Evolutionary conservation across 2,113 vertebrate genomes (phyloP).

Genomic region (Pseudolaguvia tuberculata): DNA sequence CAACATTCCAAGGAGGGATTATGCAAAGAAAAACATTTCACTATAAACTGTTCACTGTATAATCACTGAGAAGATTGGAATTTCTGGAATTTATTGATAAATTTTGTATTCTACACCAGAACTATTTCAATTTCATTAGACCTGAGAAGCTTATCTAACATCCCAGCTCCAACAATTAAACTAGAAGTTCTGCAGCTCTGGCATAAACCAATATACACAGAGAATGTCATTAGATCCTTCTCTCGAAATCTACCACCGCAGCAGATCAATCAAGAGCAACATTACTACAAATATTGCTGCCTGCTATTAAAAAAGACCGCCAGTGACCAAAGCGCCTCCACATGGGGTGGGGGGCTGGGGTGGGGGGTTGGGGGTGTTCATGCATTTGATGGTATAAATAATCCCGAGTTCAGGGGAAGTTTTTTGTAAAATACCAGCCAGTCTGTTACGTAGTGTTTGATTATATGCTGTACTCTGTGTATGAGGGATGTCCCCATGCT

Average conservation of each 20-base stretch:
- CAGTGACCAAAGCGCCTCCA: not conserved
- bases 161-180: not conserved
- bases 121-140: not conserved
- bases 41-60: no score
- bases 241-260: slow-evolving; percentile 41
- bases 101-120: no score
- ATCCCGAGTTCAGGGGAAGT: no score
- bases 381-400: not conserved
- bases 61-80: no score
- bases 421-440: not conserved
- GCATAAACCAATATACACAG: slow-evolving; percentile 13
- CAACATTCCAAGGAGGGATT: no score
- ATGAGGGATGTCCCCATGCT: no score
- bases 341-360: no score
- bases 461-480: not conserved
- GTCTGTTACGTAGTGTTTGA: no score
- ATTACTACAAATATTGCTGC: slow-evolving; percentile 54
- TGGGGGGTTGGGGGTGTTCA: no score
- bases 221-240: slow-evolving; percentile 53
- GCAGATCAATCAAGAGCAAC: slow-evolving; percentile 56
- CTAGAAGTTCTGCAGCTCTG: not conserved
- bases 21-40: no score
- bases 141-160: not conserved
- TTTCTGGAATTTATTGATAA: no score
- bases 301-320: slow-evolving; percentile 43